Evolutionary conservation across 2,113 vertebrate genomes (phyloP).

Genomic region (Corydoras sp.): DNA sequence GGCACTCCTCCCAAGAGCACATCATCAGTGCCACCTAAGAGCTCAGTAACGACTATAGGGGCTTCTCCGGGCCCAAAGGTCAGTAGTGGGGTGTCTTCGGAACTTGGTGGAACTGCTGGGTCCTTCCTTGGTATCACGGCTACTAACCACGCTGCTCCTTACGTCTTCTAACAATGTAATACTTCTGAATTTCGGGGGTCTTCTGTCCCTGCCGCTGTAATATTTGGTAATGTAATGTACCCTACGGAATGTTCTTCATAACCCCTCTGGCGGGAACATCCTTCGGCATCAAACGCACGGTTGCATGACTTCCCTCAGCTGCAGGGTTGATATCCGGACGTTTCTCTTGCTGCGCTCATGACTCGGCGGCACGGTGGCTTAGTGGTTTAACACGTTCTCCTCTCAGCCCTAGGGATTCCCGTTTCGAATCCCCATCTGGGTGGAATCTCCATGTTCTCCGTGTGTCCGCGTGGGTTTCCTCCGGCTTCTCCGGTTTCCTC

Average conservation of each 20-base stretch:
- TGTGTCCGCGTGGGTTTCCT: too few relatives aligned
- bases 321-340: background rate
- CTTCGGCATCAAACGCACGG: background rate
- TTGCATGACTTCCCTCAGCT: background rate
- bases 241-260: background rate
- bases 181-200: background rate
- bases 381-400: too few relatives aligned
- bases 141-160: background rate
- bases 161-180: background rate
- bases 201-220: background rate
- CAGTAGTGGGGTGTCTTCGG: constrained; percentile 6
- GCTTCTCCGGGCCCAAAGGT: constrained; percentile 4
- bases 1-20: background rate
- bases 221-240: background rate
- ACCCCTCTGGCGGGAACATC: background rate
- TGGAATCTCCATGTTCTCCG: too few relatives aligned
- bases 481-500: too few relatives aligned
- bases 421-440: too few relatives aligned
- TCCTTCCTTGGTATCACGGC: background rate
- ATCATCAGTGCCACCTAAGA: background rate
- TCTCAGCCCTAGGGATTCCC: too few relatives aligned
- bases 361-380: too few relatives aligned
- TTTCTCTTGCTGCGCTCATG: background rate
- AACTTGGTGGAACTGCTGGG: constrained; percentile 8
- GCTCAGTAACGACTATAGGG: constrained; percentile 12